Base-by-base conservation (phyloP, 2,888 invertebrate species). In the Hyposoter dolosus region DNA sequence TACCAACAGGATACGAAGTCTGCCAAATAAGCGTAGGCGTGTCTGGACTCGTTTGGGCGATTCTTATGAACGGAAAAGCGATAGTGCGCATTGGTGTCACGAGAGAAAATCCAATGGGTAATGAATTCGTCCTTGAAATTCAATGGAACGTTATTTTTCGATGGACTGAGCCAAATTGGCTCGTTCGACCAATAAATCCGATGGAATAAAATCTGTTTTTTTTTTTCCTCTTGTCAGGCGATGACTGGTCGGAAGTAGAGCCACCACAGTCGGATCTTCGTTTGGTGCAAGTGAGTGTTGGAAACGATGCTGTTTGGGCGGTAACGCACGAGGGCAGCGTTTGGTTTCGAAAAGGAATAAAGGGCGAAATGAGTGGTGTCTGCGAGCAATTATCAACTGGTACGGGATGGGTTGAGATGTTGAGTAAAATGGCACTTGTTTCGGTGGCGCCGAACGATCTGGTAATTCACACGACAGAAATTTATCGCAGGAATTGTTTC, bases 391-490 rank as follows among this genome's bases (percentile, higher is more conserved):
- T 97, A 83, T 97, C 98, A 10, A 96, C 96, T 90, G 98, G 98
- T 5, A 96, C 95, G 91, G 97, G 97, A 40, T 98, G 98, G 98
- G 96, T 98, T 43, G 97, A 98, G 95, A 98, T 98, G 96, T 97
- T 98, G 85, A 98, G 98, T 68, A 96, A 96, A 93, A 97, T 98
- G 96, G 95, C 96, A 32, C 95, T 97, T 92, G 95, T 98, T 69
- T 97, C 98, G n/a, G 97, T 98, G 82, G 97, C 98, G 47, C 95
- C 96, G 17, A 98, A 98, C 94, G 98, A 98, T 94, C 98, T 98
- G 95, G 95, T 95, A 89, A 84, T 65, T 65, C 1, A 32, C 19
- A 19, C 2, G 15, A 65, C 12, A 15, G 28, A 87, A 53, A 23
- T 85, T 88, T 90, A 32, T 72, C 19, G 45, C 45, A 28, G 7